Percentiles rank a stretch among this genome's conserved stretches.
phyloP scores from a whole-genome alignment of 2,797 vertebrate species.

The Sebastes kiyomatsui region DNA sequence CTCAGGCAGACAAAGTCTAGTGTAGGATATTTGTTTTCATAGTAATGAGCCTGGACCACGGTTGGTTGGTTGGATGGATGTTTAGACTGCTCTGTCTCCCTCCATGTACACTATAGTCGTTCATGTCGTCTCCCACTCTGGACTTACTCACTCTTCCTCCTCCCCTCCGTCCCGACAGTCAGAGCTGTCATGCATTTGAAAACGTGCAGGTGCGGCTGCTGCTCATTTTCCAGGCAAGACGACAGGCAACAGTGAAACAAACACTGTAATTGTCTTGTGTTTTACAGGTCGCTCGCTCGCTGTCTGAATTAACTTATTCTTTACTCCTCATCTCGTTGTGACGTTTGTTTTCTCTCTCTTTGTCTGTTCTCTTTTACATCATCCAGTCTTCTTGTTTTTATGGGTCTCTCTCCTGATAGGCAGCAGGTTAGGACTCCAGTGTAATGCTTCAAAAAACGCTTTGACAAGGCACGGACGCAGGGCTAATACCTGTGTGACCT shows the following conservation, averaged over 20 bases:
- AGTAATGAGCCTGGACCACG: conserved; percentile 22
- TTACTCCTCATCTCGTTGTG: not conserved
- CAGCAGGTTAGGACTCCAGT: not conserved
- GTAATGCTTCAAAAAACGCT: not conserved
- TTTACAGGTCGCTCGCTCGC: not conserved
- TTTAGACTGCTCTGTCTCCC: conserved; percentile 48
- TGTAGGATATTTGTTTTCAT: conserved; percentile 50
- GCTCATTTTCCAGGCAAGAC: conserved; percentile 26
- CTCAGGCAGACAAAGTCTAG: not conserved
- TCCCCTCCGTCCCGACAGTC: conserved; percentile 17
- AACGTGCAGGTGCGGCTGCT: conserved; percentile 48
- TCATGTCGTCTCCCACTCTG: not conserved
- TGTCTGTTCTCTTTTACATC: not conserved
- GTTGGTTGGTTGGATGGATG: conserved; percentile 20
- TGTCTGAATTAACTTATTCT: not conserved
- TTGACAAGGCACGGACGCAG: not conserved
- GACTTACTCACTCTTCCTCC: not conserved
- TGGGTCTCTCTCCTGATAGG: not conserved
- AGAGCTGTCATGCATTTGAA: conserved; percentile 51
- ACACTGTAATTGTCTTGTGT: not conserved
- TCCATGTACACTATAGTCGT: conserved; percentile 4
- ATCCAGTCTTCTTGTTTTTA: not conserved
- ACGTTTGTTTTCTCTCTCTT: not conserved
- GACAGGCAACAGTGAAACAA: not conserved
- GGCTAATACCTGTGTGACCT: conserved; percentile 6